Evolutionary conservation across 2,888 invertebrate species (phyloP).

Genomic region (Ceraclea dissimilis): DNA sequence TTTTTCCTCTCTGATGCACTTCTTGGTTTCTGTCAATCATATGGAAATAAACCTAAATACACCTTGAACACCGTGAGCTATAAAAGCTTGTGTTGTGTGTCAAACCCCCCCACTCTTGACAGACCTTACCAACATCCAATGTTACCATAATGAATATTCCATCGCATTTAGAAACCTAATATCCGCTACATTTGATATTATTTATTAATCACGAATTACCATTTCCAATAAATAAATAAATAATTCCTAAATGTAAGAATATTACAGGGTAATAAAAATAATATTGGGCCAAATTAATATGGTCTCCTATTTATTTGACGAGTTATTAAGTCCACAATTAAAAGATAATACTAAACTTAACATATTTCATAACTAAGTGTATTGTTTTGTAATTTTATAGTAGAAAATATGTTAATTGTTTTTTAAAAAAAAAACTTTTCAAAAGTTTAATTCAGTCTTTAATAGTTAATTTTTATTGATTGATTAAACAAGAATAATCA

Average conservation of each 20-base stretch:
- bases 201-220: background rate
- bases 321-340: background rate
- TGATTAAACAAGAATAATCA: no score
- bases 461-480: no score
- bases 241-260: background rate
- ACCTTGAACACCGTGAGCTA: no score
- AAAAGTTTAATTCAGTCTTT: no score
- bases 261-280: background rate
- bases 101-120: background rate
- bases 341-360: no score
- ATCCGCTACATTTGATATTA: background rate
- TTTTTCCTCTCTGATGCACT: no score
- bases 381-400: constrained; percentile 1
- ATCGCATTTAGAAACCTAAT: background rate
- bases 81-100: no score
- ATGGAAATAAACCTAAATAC: no score
- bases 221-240: background rate
- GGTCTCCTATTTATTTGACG: background rate
- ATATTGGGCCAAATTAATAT: background rate
- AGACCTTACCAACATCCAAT: no score
- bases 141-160: background rate
- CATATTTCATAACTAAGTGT: background rate
- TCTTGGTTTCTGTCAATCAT: no score
- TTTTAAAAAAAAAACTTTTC: no score
- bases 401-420: background rate